Evolutionary conservation across 2,797 vertebrate genomes (phyloP).

Genomic region (Malacoraja senta): DNA sequence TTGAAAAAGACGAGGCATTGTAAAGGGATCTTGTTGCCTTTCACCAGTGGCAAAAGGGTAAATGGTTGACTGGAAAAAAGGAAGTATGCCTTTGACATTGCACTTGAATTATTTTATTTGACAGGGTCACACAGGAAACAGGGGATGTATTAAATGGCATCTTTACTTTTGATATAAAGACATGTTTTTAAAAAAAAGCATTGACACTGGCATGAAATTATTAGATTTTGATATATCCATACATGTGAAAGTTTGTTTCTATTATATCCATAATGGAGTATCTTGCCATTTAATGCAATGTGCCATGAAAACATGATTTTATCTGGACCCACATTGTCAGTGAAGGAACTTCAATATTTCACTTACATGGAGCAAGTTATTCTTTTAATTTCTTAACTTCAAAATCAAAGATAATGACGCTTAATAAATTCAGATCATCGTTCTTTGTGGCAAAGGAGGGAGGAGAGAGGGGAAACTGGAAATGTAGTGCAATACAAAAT

Average conservation of each 20-base stretch:
- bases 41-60: slow-evolving; percentile 74
- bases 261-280: too few species aligned
- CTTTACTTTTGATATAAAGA: slow-evolving; percentile 42
- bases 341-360: too few species aligned
- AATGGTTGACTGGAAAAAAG: slow-evolving; percentile 61
- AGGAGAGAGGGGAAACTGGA: neutral
- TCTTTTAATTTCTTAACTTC: neutral
- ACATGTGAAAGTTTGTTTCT: slow-evolving; percentile 6
- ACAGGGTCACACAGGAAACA: slow-evolving; percentile 24
- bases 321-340: neutral
- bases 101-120: slow-evolving; percentile 28
- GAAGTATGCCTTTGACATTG: slow-evolving; percentile 40
- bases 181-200: neutral
- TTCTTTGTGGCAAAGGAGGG: neutral
- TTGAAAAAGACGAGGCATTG: slow-evolving; percentile 75
- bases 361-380: neutral
- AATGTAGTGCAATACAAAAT: neutral
- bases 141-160: slow-evolving; percentile 19
- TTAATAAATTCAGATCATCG: neutral
- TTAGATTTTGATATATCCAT: neutral
- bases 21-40: slow-evolving; percentile 79
- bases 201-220: neutral
- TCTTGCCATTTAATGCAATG: neutral
- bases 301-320: neutral
- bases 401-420: neutral